phyloP scores from a whole-genome alignment of 2,888 invertebrate species.

The Augiades crinisus region DNA sequence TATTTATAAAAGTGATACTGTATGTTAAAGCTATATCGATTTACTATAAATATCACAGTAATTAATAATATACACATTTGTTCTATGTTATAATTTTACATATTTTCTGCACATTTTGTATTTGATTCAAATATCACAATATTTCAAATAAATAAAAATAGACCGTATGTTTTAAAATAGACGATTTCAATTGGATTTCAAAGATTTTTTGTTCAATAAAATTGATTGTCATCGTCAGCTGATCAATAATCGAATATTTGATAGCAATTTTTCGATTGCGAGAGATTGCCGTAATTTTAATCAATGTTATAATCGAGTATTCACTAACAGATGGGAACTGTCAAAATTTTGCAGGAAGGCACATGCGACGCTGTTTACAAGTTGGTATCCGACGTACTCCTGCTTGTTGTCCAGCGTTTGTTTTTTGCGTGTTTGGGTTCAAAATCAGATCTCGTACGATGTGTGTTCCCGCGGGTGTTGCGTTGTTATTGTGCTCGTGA shows the following conservation, averaged over 20 bases:
- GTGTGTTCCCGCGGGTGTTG: slow-evolving; percentile 65
- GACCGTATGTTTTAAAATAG: no score
- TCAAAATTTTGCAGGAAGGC: slow-evolving; percentile 78
- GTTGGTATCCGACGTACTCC: slow-evolving; percentile 57
- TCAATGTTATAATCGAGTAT: slow-evolving; percentile 37
- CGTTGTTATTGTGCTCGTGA: slow-evolving; percentile 71
- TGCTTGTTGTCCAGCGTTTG: slow-evolving; percentile 59
- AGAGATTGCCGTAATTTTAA: slow-evolving; percentile 34
- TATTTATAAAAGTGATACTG: neutral
- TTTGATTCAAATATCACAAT: no score
- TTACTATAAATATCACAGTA: neutral
- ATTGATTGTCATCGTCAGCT: neutral
- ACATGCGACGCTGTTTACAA: slow-evolving; percentile 79
- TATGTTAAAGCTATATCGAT: neutral
- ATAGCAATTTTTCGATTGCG: neutral
- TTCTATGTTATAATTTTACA: no score
- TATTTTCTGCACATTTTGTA: no score
- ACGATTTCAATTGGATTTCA: neutral
- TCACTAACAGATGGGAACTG: slow-evolving; percentile 48
- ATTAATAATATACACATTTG: neutral
- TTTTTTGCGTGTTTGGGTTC: slow-evolving; percentile 46
- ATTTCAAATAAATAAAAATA: no score
- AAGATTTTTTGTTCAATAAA: neutral
- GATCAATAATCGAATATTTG: neutral
- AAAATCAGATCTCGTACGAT: slow-evolving; percentile 65